Conservation (phyloP, 2,888 invertebrate genomes). For the Leucoptera coffeella region DNA sequence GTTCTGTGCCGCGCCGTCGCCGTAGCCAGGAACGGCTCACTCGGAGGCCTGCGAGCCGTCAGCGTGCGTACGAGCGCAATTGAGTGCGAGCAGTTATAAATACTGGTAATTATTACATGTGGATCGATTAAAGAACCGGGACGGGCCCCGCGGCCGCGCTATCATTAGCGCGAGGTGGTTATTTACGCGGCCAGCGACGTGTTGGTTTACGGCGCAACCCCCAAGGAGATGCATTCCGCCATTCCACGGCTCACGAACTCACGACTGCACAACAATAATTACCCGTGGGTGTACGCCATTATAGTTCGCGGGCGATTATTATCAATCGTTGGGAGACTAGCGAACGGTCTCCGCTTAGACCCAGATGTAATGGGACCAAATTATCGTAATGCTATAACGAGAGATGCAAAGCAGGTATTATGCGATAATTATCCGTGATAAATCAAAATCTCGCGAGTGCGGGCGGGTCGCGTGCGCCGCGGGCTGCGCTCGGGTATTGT, state of each 20-base stretch:
- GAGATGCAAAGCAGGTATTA: slow-evolving; percentile 49
- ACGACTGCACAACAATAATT: slow-evolving; percentile 53
- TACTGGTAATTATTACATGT: slow-evolving; percentile 45
- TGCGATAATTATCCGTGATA: slow-evolving; percentile 48
- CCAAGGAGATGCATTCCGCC: slow-evolving; percentile 53
- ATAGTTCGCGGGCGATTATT: slow-evolving; percentile 52
- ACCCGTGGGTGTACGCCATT: slow-evolving; percentile 54
- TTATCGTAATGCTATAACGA: slow-evolving; percentile 50
- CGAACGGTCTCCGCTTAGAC: slow-evolving; percentile 47
- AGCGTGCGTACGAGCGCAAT: slow-evolving; percentile 25
- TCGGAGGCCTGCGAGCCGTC: slow-evolving; percentile 11
- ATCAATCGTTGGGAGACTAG: slow-evolving; percentile 45
- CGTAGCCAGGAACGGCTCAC: too few relatives aligned
- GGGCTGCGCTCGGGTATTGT: slow-evolving; percentile 19
- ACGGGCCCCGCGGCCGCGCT: slow-evolving; percentile 32
- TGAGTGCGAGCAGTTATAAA: slow-evolving; percentile 39
- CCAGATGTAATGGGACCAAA: slow-evolving; percentile 43
- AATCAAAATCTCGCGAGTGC: slow-evolving; percentile 39
- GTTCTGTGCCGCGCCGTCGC: neutral
- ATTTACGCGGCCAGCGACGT: slow-evolving; percentile 33
- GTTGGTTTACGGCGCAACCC: slow-evolving; percentile 51
- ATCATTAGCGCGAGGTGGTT: slow-evolving; percentile 45
- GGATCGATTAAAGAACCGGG: slow-evolving; percentile 28
- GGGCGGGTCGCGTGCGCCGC: slow-evolving; percentile 18
- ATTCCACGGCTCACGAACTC: slow-evolving; percentile 49